Conservation (phyloP, 2,888 invertebrate genomes). For the Hirtodrosophila trivittata region DNA sequence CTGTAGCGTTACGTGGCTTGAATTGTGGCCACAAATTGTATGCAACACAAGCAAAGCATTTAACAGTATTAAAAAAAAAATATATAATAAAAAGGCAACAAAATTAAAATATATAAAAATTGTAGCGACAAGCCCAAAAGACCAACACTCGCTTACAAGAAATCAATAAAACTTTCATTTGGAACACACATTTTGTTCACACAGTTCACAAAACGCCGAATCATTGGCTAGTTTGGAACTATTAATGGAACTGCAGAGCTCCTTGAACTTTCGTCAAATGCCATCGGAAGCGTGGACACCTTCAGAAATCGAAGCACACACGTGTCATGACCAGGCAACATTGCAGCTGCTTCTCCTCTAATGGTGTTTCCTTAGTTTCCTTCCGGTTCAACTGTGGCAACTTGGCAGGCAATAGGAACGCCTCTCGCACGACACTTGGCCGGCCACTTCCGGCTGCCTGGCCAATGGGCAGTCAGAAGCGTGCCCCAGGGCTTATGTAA, state of each 20-base stretch:
- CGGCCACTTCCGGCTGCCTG: slow-evolving; percentile 51
- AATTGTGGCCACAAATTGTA: slow-evolving; percentile 41
- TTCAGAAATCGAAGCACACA: slow-evolving; percentile 17
- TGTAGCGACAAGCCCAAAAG: no score
- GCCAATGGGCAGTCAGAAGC: not conserved
- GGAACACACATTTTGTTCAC: no score
- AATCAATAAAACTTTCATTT: slow-evolving; percentile 41
- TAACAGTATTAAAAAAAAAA: slow-evolving; percentile 4
- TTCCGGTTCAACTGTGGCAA: slow-evolving; percentile 12
- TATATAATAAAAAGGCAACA: slow-evolving; percentile 5
- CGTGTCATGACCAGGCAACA: slow-evolving; percentile 27
- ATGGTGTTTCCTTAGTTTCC: slow-evolving; percentile 48
- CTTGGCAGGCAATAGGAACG: slow-evolving; percentile 68
- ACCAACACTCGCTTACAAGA: slow-evolving; percentile 24
- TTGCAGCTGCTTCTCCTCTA: slow-evolving; percentile 33
- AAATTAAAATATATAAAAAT: not conserved
- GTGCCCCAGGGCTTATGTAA: slow-evolving; percentile 44
- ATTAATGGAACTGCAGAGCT: slow-evolving; percentile 42
- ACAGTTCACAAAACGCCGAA: slow-evolving; percentile 24
- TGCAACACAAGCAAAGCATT: slow-evolving; percentile 1
- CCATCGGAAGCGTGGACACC: slow-evolving; percentile 51
- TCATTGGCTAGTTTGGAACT: slow-evolving; percentile 29
- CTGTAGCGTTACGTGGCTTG: slow-evolving; percentile 39
- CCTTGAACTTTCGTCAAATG: slow-evolving; percentile 72
- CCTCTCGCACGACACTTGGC: slow-evolving; percentile 40